Base-by-base conservation (phyloP, 2,797 vertebrate species). In the Kryptolebias ocellatus region DNA sequence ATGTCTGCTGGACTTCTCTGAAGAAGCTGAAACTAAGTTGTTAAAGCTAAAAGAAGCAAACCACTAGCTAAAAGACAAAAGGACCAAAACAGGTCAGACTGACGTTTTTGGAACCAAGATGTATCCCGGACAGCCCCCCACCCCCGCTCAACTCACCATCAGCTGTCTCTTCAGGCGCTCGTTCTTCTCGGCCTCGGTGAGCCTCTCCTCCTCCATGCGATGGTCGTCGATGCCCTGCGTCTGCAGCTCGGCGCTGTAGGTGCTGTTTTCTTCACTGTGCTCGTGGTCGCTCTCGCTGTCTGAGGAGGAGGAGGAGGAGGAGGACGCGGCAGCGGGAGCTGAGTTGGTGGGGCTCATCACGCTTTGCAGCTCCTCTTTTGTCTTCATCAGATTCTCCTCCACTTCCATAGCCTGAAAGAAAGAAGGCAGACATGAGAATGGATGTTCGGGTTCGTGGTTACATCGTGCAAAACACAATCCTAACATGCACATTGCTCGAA, bases 131-230 rank as follows among this genome's bases (percentile, higher is more conserved):
- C 46, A 24, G 17, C 18, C 24, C 5, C 2, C 37, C 9, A 10
- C 10, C 9, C 37, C 37, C 11, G 9, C 1, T 42, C 37, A 39
- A 46, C 94, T 94, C 89, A 98, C 98, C 96, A 76, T 81, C 78
- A 99, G 94, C 59, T 98, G 96, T 59, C 67, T 94, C 90, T 96
- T 95, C 70, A 99, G 94, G 0, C 95, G 95, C 34, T 95, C 72
- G 0, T 99, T 99, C 93, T 99, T 99, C 92, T 97, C 94, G 0
- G 95, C 94, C 88, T 99, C 97, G 0, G 97, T 99, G 55, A 96
- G 27, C 0, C 98, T 93, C 15, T 96, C 93, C 92, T 98, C 96
- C 86, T 99, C 98, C 0, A 93, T 83, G 67, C 90, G 95, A 88
- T 97, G 94, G 0, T 95, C 93, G 51, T 80, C 62, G 84, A 98